These are phyloP conservation scores for Hydrochoerus hydrochaeris DNA, from an alignment of 2,113 vertebrate species.

Conservation along the genomic window DNA sequence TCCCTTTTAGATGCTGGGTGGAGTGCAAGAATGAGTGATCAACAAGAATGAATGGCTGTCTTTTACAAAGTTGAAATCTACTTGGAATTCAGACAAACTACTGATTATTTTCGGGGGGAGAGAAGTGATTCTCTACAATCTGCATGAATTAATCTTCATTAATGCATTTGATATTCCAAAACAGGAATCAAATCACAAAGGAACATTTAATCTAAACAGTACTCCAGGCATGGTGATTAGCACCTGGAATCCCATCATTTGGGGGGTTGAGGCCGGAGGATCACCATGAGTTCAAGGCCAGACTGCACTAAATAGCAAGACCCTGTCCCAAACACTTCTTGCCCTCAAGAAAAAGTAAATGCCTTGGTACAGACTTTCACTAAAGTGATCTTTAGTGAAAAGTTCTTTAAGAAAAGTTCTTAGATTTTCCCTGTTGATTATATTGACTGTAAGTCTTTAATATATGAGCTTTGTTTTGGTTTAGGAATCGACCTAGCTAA, in stretches of 20 bases:
- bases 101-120: neutral
- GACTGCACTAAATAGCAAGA: too few species aligned
- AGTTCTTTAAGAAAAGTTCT: neutral
- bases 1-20: too few species aligned
- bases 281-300: too few species aligned
- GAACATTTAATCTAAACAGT: neutral
- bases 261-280: too few species aligned
- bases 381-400: neutral
- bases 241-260: too few species aligned
- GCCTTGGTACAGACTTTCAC: neutral
- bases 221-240: neutral
- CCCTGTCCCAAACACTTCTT: too few species aligned
- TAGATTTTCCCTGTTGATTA: neutral
- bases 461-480: neutral
- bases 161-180: neutral
- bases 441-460: neutral
- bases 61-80: neutral
- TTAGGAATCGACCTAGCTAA: too few species aligned
- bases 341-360: neutral
- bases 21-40: conserved; percentile 68
- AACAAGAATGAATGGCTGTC: conserved; percentile 20
- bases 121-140: neutral
- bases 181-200: neutral
- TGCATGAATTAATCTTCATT: neutral
- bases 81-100: neutral